Evolutionary conservation across 2,797 vertebrate species (phyloP).

Genomic region (Meda fulgida): DNA sequence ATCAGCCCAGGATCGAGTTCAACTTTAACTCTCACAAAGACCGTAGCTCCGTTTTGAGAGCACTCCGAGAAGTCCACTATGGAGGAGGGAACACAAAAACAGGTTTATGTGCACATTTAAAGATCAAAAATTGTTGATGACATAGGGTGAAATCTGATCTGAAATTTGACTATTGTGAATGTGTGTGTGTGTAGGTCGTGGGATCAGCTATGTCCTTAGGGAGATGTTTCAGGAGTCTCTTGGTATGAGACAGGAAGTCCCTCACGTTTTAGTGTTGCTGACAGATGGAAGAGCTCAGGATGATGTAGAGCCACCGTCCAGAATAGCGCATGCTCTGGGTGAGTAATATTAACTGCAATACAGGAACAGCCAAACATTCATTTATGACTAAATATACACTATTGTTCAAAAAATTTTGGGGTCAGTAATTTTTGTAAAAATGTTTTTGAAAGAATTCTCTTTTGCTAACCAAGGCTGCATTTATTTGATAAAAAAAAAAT

Average conservation of each 20-base stretch:
- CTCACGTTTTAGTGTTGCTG: slow-evolving; percentile 84
- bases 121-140: not conserved
- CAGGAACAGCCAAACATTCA: not conserved
- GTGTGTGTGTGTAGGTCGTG: slow-evolving; percentile 74
- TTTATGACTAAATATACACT: not conserved
- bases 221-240: slow-evolving; percentile 85
- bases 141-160: not conserved
- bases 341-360: slow-evolving; percentile 47
- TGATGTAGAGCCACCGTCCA: slow-evolving; percentile 83
- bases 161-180: slow-evolving; percentile 5
- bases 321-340: slow-evolving; percentile 84
- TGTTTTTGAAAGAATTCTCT: not conserved
- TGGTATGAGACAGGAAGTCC: slow-evolving; percentile 83
- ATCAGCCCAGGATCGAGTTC: slow-evolving; percentile 86
- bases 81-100: slow-evolving; percentile 90
- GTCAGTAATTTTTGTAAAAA: not conserved
- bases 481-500: not conserved
- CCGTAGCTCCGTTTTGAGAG: slow-evolving; percentile 81
- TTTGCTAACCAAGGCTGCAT: not conserved
- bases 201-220: slow-evolving; percentile 83
- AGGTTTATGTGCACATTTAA: slow-evolving; percentile 69
- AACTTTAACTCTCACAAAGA: slow-evolving; percentile 80
- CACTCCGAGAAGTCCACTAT: slow-evolving; percentile 79
- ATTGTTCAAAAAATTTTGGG: not conserved
- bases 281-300: slow-evolving; percentile 91